These are phyloP conservation scores for Muscicapa striata DNA, from an alignment of 2,797 vertebrate genomes.

Conservation along the genomic window DNA sequence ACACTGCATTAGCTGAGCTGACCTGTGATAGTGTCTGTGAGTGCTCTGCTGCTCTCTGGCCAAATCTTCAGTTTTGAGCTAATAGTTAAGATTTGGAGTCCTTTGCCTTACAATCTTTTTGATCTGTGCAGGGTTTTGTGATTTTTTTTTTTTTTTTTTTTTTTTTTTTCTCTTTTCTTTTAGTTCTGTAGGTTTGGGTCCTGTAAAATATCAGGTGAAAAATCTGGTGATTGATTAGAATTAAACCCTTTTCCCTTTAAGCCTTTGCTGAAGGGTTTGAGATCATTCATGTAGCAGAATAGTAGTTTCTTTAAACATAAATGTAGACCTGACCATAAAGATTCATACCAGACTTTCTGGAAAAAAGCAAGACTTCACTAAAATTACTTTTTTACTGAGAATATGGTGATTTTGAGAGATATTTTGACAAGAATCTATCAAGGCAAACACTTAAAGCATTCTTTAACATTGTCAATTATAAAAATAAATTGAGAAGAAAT, in stretches of 20 bases:
- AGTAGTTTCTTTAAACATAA: neutral
- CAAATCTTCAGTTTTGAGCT: neutral
- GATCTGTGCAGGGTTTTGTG: rapidly evolving
- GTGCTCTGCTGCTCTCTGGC: neutral
- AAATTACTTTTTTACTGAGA: neutral
- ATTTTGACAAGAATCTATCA: neutral
- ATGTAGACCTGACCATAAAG: neutral
- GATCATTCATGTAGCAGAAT: neutral
- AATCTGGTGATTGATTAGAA: neutral
- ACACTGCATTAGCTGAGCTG: neutral
- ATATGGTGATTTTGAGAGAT: rapidly evolving
- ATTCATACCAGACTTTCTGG: too few relatives aligned
- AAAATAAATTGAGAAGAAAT: neutral
- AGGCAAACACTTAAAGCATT: neutral
- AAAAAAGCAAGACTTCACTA: neutral
- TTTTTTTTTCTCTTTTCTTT: neutral
- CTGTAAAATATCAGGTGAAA: neutral
- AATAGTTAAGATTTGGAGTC: neutral
- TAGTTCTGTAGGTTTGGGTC: neutral
- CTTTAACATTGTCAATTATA: neutral
- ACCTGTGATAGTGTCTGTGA: neutral
- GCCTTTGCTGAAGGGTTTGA: neutral
- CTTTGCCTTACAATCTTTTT: neutral
- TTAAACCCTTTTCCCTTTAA: neutral
- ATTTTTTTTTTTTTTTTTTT: neutral